These are phyloP conservation scores for Idaea biselata DNA, from an alignment of 2,888 invertebrate genomes.

Conservation along the genomic window DNA sequence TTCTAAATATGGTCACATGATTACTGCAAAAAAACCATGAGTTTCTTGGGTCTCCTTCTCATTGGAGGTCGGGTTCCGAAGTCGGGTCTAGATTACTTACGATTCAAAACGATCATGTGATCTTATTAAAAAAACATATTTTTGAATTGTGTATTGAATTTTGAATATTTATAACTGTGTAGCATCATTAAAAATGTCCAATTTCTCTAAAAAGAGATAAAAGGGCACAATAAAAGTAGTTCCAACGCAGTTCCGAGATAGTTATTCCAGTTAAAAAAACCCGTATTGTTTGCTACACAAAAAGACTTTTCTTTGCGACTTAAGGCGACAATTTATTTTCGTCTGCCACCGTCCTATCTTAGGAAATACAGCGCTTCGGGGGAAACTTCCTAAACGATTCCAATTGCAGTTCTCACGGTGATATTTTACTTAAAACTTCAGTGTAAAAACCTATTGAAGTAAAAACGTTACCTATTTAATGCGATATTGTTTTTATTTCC, in stretches of 20 bases:
- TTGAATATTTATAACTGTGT: no score
- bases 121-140: no score
- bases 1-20: no score
- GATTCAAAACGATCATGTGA: no score
- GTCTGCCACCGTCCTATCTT: constrained; percentile 33
- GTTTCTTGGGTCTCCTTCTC: no score
- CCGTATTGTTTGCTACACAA: constrained; percentile 28
- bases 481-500: background rate
- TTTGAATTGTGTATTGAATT: no score
- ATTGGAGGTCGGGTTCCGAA: no score
- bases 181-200: background rate
- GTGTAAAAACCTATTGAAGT: constrained; percentile 8
- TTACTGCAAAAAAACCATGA: no score
- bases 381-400: constrained; percentile 16
- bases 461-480: background rate
- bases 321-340: constrained; percentile 32
- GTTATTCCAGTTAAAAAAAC: constrained; percentile 25
- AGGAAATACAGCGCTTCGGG: constrained; percentile 29
- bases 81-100: no score
- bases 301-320: constrained; percentile 22
- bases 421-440: constrained; percentile 15
- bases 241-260: background rate
- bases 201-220: background rate
- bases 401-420: constrained; percentile 18
- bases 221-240: background rate